phyloP scores from a whole-genome alignment of 1,140 invertebrate genomes.

The Harpegnathos saltator region DNA sequence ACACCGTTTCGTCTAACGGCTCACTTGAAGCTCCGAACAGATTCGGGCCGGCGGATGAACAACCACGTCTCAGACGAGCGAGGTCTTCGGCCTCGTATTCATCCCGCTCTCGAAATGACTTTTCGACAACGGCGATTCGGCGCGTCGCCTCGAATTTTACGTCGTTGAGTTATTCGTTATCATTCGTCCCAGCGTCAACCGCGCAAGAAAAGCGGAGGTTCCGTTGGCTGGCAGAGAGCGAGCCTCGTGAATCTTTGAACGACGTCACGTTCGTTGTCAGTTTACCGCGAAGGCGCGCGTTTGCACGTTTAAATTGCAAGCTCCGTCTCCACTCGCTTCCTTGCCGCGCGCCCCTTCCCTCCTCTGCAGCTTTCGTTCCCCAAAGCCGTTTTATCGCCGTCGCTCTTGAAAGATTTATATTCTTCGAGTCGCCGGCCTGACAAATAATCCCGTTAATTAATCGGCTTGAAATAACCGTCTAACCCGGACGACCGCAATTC shows the following conservation, averaged over 20 bases:
- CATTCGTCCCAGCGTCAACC: conserved; percentile 21
- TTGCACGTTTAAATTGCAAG: conserved; percentile 67
- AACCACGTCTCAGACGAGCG: conserved; percentile 5
- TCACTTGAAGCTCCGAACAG: conserved; percentile 3
- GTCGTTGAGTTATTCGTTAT: conserved; percentile 46
- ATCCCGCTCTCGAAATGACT: conserved; percentile 41
- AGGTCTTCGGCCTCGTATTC: conserved; percentile 55
- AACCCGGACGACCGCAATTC: conserved; percentile 39
- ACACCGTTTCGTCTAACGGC: not conserved
- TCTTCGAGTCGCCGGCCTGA: conserved; percentile 39
- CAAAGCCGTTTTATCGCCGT: conserved; percentile 58
- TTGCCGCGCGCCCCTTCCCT: not conserved
- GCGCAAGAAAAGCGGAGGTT: conserved; percentile 15
- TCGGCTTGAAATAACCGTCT: conserved; percentile 68
- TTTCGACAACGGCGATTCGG: conserved; percentile 18
- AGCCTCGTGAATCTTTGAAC: conserved; percentile 74
- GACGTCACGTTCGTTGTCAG: conserved; percentile 78
- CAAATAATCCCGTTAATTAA: conserved; percentile 71
- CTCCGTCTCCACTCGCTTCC: conserved; percentile 24
- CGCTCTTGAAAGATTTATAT: conserved; percentile 64
- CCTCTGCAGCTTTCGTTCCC: conserved; percentile 31
- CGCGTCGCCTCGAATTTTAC: conserved; percentile 49
- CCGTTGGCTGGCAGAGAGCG: conserved; percentile 24
- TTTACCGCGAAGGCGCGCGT: conserved; percentile 69
- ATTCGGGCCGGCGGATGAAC: conserved; percentile 16